A percentile compares a stretch with the other conserved stretches of the same genome.
These are phyloP conservation scores for Poecile montanus DNA, from an alignment of 2,797 vertebrate species.

Conservation along the genomic window DNA sequence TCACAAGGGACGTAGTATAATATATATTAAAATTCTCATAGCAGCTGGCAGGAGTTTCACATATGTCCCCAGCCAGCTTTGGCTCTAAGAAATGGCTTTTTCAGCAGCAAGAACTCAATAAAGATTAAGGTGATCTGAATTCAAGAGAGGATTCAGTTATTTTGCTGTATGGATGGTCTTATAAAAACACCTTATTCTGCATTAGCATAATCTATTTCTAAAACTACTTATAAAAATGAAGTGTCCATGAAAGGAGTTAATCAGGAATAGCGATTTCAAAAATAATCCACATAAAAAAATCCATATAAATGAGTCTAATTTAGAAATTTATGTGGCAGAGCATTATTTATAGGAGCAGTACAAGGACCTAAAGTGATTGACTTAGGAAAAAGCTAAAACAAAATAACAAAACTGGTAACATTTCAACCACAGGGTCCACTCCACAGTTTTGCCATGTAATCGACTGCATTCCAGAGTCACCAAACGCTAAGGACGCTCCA, in stretches of 20 bases:
- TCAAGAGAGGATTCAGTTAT: neutral
- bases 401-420: neutral
- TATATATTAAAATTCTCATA: neutral
- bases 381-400: neutral
- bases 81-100: neutral
- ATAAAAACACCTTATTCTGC: neutral
- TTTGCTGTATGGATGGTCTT: neutral
- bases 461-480: accelerated
- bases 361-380: neutral
- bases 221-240: neutral
- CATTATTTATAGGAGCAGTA: neutral
- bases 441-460: neutral
- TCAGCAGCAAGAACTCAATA: neutral
- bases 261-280: neutral
- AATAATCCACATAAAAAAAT: neutral
- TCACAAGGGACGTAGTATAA: neutral
- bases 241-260: neutral
- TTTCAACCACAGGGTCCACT: neutral
- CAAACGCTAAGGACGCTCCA: neutral
- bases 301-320: accelerated
- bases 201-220: slow-evolving; percentile 15
- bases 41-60: neutral
- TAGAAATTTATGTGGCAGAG: neutral
- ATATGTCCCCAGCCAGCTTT: neutral
- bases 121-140: slow-evolving; percentile 6